Percentiles rank a stretch among this genome's conserved stretches.
These are phyloP conservation scores for Iphiclides podalirius DNA, from an alignment of 2,888 invertebrate genomes.

Conservation along the genomic window DNA sequence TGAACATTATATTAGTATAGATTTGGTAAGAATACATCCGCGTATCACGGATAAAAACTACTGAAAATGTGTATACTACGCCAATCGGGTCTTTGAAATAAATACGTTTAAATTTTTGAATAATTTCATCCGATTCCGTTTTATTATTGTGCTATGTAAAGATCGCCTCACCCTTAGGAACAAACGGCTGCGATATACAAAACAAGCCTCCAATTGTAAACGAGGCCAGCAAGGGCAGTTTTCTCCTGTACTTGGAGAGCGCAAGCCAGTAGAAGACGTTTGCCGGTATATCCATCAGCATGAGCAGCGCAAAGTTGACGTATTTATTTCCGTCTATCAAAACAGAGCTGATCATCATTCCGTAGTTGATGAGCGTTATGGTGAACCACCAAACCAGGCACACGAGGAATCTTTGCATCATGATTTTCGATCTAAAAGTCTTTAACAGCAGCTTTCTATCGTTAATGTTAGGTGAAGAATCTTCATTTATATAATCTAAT, in stretches of 20 bases:
- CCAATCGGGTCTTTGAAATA: too few relatives aligned
- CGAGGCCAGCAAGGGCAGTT: constrained; percentile 54
- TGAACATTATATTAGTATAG: too few relatives aligned
- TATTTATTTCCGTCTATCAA: constrained; percentile 70
- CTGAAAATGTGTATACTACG: too few relatives aligned
- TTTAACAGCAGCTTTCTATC: constrained; percentile 56
- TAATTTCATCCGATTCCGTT: too few relatives aligned
- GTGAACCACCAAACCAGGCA: constrained; percentile 75
- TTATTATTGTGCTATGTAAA: too few relatives aligned
- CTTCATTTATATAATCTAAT: constrained; percentile 55
- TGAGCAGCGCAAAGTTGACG: constrained; percentile 65
- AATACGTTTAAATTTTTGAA: too few relatives aligned
- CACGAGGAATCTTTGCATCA: constrained; percentile 66
- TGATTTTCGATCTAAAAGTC: constrained; percentile 63
- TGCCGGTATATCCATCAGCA: constrained; percentile 70
- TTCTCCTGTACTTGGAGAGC: constrained; percentile 60
- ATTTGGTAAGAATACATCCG: too few relatives aligned
- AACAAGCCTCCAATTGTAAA: constrained; percentile 65
- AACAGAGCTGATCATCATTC: constrained; percentile 74
- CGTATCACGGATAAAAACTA: too few relatives aligned
- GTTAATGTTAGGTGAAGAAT: constrained; percentile 41
- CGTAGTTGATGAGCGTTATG: constrained; percentile 70
- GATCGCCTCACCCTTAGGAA: constrained; percentile 51
- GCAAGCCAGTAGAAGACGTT: constrained; percentile 69
- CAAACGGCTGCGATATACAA: constrained; percentile 63